A percentile compares a stretch with the other conserved stretches of the same genome.
Evolutionary conservation across 2,113 vertebrate genomes (phyloP).

Genomic region (Beaufortia kweichowensis): DNA sequence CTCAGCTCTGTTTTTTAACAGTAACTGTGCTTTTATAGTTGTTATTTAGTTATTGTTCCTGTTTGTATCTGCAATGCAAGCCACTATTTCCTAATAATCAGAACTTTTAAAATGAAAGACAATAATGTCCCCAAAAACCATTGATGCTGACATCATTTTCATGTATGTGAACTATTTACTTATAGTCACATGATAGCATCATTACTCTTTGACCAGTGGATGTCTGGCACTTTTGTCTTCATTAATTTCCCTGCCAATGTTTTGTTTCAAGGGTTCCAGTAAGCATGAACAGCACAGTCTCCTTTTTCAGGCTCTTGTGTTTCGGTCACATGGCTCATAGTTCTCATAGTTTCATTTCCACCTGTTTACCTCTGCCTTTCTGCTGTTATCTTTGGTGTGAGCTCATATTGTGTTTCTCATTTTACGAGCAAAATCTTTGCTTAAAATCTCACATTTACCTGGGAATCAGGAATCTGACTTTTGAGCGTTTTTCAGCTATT

Average conservation of each 20-base stretch:
- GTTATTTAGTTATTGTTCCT: constrained; percentile 41
- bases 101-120: too few relatives aligned
- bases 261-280: constrained; percentile 37
- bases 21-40: constrained; percentile 7
- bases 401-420: constrained; percentile 45
- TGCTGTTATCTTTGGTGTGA: constrained; percentile 42
- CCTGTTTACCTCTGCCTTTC: constrained; percentile 29
- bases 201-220: not conserved
- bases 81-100: too few relatives aligned
- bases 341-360: constrained; percentile 35
- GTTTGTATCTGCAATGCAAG: constrained; percentile 62
- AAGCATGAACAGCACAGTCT: constrained; percentile 10
- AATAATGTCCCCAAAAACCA: too few relatives aligned
- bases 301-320: not conserved
- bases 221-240: constrained; percentile 7
- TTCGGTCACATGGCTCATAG: constrained; percentile 60
- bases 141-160: not conserved
- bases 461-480: constrained; percentile 26
- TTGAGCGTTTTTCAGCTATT: constrained; percentile 43
- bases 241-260: not conserved
- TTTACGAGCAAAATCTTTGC: not conserved
- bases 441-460: constrained; percentile 19
- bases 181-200: not conserved
- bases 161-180: not conserved
- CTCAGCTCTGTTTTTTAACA: constrained; percentile 73